A percentile compares a stretch with the other conserved stretches of the same genome.
phyloP scores from a whole-genome alignment of 2,113 vertebrate genomes.

The Caranx ignobilis region DNA sequence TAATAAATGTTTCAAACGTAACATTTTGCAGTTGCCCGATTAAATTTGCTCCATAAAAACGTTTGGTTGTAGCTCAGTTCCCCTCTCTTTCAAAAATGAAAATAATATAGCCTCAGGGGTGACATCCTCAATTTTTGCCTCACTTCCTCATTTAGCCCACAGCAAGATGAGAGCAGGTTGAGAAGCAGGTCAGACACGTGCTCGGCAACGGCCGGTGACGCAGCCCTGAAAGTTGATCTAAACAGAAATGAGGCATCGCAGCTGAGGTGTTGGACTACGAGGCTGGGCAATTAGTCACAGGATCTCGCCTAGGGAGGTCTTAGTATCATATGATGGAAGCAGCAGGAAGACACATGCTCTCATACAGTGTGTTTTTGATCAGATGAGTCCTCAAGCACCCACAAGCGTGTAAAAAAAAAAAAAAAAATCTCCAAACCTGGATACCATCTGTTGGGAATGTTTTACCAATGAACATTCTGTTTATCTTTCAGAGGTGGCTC shows the following conservation, averaged over 20 bases:
- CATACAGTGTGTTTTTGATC: conserved; percentile 47
- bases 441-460: not conserved
- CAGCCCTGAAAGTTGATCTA: conserved; percentile 27
- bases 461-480: not conserved
- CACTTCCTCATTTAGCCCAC: conserved; percentile 36
- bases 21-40: not conserved
- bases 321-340: conserved; percentile 63
- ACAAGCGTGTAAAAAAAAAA: not conserved
- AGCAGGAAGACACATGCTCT: conserved; percentile 51
- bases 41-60: not conserved
- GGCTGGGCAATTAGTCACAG: conserved; percentile 65
- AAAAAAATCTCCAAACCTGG: not conserved
- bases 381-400: conserved; percentile 29
- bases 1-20: not conserved
- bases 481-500: not conserved
- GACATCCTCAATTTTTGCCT: conserved; percentile 48
- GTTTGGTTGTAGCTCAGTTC: conserved; percentile 10
- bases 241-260: conserved; percentile 12
- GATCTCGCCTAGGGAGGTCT: conserved; percentile 60
- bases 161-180: conserved; percentile 4
- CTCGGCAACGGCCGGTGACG: not conserved
- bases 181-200: conserved; percentile 15
- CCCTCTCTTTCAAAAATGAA: not conserved
- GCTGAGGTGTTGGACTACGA: conserved; percentile 28
- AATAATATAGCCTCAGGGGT: not conserved